phyloP scores from a whole-genome alignment of 2,113 vertebrate genomes.

The Macrotis lagotis region DNA sequence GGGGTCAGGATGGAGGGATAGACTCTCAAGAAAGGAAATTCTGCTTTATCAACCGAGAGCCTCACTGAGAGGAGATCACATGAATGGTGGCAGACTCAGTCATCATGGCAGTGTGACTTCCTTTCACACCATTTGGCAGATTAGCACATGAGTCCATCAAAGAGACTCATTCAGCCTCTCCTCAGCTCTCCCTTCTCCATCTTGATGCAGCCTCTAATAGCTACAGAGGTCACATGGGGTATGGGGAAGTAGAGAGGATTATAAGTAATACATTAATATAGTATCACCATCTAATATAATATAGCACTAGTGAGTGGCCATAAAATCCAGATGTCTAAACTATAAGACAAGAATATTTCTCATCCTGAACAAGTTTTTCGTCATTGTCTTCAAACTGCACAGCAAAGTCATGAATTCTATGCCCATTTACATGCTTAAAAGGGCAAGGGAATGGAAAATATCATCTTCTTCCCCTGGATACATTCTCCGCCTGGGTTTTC shows the following conservation, averaged over 20 bases:
- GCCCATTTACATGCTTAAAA: background rate
- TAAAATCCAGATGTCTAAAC: background rate
- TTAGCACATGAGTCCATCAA: background rate
- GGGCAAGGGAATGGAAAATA: background rate
- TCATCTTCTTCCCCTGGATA: background rate
- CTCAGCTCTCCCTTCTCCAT: background rate
- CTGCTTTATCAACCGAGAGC: background rate
- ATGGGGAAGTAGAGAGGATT: background rate
- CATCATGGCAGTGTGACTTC: background rate
- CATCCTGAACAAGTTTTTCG: background rate
- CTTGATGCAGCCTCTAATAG: background rate
- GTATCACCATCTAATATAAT: background rate
- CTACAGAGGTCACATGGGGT: background rate
- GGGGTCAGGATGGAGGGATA: too few species aligned
- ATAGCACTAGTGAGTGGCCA: background rate
- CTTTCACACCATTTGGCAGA: background rate
- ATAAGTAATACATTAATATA: background rate
- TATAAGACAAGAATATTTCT: background rate
- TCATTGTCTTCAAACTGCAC: too few species aligned
- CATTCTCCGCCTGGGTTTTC: background rate
- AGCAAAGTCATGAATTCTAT: background rate
- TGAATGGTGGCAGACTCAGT: background rate
- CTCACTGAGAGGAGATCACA: background rate
- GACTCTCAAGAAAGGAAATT: background rate
- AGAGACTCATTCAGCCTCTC: background rate